These are phyloP conservation scores for Acanthochromis polyacanthus DNA, from an alignment of 2,113 vertebrate genomes.

Conservation along the genomic window DNA sequence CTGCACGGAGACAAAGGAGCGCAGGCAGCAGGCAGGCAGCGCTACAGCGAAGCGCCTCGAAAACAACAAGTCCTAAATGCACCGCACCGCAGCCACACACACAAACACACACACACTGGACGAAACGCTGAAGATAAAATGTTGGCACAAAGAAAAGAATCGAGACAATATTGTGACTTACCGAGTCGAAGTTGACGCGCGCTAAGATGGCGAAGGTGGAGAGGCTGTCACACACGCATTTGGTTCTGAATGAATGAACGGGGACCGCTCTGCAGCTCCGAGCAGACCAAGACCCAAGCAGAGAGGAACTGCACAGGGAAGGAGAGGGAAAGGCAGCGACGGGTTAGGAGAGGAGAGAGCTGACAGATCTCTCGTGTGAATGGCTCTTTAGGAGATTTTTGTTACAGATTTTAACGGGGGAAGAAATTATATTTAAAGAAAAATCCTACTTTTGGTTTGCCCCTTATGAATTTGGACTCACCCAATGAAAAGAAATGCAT, in stretches of 20 bases:
- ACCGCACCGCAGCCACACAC: slow-evolving; percentile 45
- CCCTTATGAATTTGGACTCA: no score
- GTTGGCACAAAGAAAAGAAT: not conserved
- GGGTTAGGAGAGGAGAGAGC: slow-evolving; percentile 68
- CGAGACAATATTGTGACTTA: slow-evolving; percentile 82
- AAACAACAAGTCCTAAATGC: slow-evolving; percentile 43
- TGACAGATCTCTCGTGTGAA: slow-evolving; percentile 63
- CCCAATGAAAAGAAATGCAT: no score
- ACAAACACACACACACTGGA: slow-evolving; percentile 14
- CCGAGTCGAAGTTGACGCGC: slow-evolving; percentile 93
- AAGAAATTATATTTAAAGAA: not conserved
- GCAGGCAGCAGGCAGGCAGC: slow-evolving; percentile 32
- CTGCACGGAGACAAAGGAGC: slow-evolving; percentile 72
- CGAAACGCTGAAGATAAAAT: slow-evolving; percentile 11
- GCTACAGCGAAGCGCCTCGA: slow-evolving; percentile 50
- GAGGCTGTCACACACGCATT: slow-evolving; percentile 97
- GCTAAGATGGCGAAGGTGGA: slow-evolving; percentile 99
- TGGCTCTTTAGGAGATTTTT: slow-evolving; percentile 21
- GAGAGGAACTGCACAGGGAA: slow-evolving; percentile 88
- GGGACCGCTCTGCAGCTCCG: slow-evolving; percentile 96
- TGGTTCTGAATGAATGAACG: slow-evolving; percentile 94
- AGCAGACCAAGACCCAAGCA: slow-evolving; percentile 95
- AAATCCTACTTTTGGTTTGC: no score
- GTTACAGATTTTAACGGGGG: not conserved
- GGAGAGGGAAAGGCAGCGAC: slow-evolving; percentile 57